Conservation (phyloP, 2,888 invertebrate species). For the Chrysolina haemoptera region DNA sequence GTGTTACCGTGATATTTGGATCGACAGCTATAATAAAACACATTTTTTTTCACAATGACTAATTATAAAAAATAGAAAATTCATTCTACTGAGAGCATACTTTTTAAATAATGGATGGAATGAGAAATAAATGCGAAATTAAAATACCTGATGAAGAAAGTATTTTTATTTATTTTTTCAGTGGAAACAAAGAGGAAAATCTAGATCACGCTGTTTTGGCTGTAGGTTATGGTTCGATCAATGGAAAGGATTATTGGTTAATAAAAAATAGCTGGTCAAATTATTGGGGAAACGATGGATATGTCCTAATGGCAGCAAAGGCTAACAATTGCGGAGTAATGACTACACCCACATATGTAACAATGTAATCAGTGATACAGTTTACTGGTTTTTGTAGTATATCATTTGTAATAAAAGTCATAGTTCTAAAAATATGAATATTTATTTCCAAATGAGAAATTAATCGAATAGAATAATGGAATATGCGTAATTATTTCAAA, state of each 20-base stretch:
- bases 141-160: too few relatives aligned
- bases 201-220: conserved; percentile 95
- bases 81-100: too few relatives aligned
- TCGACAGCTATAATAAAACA: too few relatives aligned
- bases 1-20: too few relatives aligned
- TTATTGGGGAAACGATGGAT: conserved; percentile 97
- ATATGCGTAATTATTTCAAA: too few relatives aligned
- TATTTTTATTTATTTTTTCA: conserved; percentile 61
- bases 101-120: too few relatives aligned
- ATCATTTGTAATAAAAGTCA: background rate
- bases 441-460: background rate
- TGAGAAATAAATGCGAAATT: background rate
- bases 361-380: conserved; percentile 71
- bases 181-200: conserved; percentile 83
- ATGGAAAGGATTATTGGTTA: conserved; percentile 91
- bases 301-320: conserved; percentile 90
- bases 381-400: background rate
- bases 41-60: too few relatives aligned
- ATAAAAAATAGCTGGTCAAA: conserved; percentile 98
- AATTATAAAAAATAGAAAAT: too few relatives aligned
- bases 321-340: conserved; percentile 96
- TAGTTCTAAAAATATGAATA: background rate
- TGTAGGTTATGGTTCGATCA: conserved; percentile 90
- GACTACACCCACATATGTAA: conserved; percentile 88
- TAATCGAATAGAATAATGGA: background rate